phyloP scores from a whole-genome alignment of 2,113 vertebrate species.

The Camelus dromedarius region DNA sequence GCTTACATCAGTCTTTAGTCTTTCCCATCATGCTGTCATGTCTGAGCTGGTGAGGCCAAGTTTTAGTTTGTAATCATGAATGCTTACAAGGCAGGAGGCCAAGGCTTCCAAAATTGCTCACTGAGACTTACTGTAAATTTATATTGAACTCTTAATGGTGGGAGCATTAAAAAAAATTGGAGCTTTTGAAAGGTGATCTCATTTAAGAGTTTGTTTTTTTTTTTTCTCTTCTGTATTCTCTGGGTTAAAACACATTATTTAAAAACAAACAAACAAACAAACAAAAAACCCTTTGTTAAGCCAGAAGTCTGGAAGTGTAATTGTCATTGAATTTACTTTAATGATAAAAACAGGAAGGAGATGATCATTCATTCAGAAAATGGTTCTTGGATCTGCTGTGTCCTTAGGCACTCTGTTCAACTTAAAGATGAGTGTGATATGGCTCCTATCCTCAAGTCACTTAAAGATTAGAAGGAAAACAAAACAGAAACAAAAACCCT shows the following conservation, averaged over 20 bases:
- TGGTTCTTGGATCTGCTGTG: slow-evolving; percentile 43
- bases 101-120: slow-evolving; percentile 70
- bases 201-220: slow-evolving; percentile 56
- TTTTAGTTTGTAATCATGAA: slow-evolving; percentile 75
- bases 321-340: slow-evolving; percentile 79
- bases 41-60: slow-evolving; percentile 54
- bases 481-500: not conserved
- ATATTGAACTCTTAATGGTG: slow-evolving; percentile 80
- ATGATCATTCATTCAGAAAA: slow-evolving; percentile 76
- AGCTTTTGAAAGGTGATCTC: slow-evolving; percentile 80
- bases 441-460: not conserved
- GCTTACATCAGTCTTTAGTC: slow-evolving; percentile 70
- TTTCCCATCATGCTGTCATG: slow-evolving; percentile 47
- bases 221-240: slow-evolving; percentile 55
- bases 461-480: not conserved
- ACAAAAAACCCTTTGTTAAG: slow-evolving; percentile 71
- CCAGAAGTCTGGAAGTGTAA: slow-evolving; percentile 71
- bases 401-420: not conserved
- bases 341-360: slow-evolving; percentile 75
- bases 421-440: slow-evolving; percentile 2
- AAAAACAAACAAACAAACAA: slow-evolving; percentile 50
- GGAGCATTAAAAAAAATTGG: slow-evolving; percentile 75
- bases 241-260: slow-evolving; percentile 73
- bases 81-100: slow-evolving; percentile 78
- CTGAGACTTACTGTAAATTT: slow-evolving; percentile 79